Conservation (phyloP, 2,888 invertebrate genomes). For the Lissonota sp. region DNA sequence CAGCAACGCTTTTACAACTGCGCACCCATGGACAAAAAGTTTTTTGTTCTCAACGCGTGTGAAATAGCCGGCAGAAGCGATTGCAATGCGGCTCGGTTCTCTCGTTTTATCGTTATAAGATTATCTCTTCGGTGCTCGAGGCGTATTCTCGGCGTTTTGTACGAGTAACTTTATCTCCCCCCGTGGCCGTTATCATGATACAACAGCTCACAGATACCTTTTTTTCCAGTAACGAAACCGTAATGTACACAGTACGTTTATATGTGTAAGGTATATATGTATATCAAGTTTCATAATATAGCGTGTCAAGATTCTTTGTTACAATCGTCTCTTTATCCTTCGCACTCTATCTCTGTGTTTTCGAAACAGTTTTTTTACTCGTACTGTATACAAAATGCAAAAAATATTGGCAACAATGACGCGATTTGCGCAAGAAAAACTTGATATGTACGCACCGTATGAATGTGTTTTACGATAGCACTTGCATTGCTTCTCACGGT, state of each 20-base stretch:
- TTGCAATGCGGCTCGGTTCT: conserved; percentile 13
- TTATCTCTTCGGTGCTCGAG: conserved; percentile 43
- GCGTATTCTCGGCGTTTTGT: background rate
- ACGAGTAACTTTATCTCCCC: conserved; percentile 23
- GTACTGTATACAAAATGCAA: background rate
- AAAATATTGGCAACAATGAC: background rate
- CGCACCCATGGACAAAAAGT: conserved; percentile 29
- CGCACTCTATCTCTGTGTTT: background rate
- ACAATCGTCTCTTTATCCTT: background rate
- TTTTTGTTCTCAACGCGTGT: background rate
- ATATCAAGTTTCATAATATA: conserved; percentile 15
- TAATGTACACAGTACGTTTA: background rate
- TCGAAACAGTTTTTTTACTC: background rate
- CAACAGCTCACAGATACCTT: conserved; percentile 21
- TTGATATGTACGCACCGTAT: conserved; percentile 40
- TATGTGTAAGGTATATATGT: background rate
- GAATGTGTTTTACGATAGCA: conserved; percentile 45
- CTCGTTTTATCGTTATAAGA: conserved; percentile 55
- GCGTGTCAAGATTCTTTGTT: background rate
- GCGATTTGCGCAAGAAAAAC: background rate
- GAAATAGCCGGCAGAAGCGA: too few relatives aligned
- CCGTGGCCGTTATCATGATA: conserved; percentile 42
- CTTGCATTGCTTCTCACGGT: conserved; percentile 56
- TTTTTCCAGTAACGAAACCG: background rate
- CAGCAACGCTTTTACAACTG: conserved; percentile 53